phyloP scores from a whole-genome alignment of 2,113 vertebrate genomes.

The Stomatorhinus ivindoensis region DNA sequence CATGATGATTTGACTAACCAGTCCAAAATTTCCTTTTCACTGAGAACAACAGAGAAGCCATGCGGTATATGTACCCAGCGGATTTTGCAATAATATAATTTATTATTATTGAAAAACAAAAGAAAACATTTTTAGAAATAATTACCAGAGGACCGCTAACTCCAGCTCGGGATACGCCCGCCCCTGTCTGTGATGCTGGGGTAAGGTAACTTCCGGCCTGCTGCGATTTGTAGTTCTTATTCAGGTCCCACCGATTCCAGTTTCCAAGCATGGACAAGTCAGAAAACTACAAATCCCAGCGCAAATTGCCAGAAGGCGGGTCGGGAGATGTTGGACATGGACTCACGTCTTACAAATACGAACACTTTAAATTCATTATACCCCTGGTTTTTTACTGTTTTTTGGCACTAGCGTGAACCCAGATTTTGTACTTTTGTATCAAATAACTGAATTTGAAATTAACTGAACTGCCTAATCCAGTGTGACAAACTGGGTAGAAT shows the following conservation, averaged over 20 bases:
- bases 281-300: constrained; percentile 11
- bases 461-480: not conserved
- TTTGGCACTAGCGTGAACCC: not conserved
- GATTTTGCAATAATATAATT: not conserved
- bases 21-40: not conserved
- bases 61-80: not conserved
- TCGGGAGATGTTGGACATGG: not conserved
- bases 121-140: not conserved
- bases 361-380: not conserved
- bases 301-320: not conserved
- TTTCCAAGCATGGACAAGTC: not conserved
- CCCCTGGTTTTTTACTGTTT: not conserved
- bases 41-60: not conserved
- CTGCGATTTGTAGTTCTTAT: constrained; percentile 17
- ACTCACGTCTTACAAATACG: not conserved
- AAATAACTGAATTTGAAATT: not conserved
- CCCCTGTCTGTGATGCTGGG: not conserved
- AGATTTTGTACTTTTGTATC: not conserved
- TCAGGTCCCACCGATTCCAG: not conserved
- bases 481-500: not conserved
- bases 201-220: not conserved
- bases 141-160: constrained; percentile 18
- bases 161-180: constrained; percentile 18
- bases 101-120: not conserved
- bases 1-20: not conserved